These are phyloP conservation scores for Rhopalosiphum nymphaeae DNA, from an alignment of 2,888 invertebrate genomes.

Conservation along the genomic window DNA sequence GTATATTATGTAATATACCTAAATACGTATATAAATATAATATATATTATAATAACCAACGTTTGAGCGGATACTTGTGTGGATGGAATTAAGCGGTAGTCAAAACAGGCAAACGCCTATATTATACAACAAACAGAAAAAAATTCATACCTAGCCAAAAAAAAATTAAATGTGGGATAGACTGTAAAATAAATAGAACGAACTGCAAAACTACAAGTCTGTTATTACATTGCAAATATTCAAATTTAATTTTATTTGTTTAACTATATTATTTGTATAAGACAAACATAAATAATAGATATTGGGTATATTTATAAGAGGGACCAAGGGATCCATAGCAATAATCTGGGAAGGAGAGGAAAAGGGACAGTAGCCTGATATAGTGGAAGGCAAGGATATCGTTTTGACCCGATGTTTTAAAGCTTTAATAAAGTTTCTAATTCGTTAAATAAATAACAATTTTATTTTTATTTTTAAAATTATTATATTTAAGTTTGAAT, in stretches of 20 bases:
- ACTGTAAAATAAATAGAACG: neutral
- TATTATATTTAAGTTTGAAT: neutral
- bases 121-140: neutral
- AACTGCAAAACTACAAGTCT: neutral
- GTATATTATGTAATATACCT: neutral
- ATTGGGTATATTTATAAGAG: neutral
- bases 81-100: neutral
- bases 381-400: neutral
- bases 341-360: neutral
- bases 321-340: neutral
- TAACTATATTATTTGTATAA: neutral
- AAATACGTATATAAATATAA: neutral
- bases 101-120: neutral
- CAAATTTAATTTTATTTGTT: neutral
- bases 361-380: neutral
- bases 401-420: neutral
- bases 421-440: neutral
- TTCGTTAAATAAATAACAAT: neutral
- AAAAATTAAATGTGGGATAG: neutral
- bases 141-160: neutral
- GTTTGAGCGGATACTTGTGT: neutral
- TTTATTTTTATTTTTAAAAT: neutral
- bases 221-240: neutral
- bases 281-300: neutral
- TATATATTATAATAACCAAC: neutral